phyloP scores from a whole-genome alignment of 1,140 invertebrate genomes.

The Platyura marginata region DNA sequence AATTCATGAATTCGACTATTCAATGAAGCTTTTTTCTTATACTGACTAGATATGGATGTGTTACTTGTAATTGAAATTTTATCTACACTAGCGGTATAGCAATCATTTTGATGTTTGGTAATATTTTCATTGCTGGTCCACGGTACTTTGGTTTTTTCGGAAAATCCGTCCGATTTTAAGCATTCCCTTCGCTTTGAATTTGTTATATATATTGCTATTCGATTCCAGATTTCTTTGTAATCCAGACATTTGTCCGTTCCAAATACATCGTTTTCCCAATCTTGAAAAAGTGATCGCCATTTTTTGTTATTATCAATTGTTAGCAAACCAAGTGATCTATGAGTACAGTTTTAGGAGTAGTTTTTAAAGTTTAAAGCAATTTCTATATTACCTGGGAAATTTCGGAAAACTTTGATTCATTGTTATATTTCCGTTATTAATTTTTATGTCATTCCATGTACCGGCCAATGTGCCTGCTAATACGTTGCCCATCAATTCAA shows the following conservation, averaged over 20 bases:
- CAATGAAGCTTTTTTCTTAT: background rate
- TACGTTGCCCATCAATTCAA: slow-evolving; percentile 17
- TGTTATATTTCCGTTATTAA: slow-evolving; percentile 50
- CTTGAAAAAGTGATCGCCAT: slow-evolving; percentile 15
- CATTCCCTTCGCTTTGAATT: slow-evolving; percentile 23
- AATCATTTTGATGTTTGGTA: background rate
- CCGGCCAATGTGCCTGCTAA: slow-evolving; percentile 42
- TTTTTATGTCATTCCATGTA: slow-evolving; percentile 66
- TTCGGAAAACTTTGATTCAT: slow-evolving; percentile 39
- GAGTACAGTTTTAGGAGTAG: slow-evolving; percentile 1
- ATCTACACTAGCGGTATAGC: background rate
- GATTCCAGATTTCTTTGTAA: slow-evolving; percentile 15
- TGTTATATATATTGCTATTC: slow-evolving; percentile 39
- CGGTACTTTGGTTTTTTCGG: background rate
- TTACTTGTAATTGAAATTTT: background rate
- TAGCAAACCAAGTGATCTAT: slow-evolving; percentile 12
- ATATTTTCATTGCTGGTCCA: background rate
- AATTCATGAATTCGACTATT: background rate
- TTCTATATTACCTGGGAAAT: slow-evolving; percentile 34
- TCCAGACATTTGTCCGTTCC: slow-evolving; percentile 5
- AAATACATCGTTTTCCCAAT: slow-evolving; percentile 19
- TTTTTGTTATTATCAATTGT: slow-evolving; percentile 17
- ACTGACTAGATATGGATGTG: background rate
- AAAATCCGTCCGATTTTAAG: background rate
- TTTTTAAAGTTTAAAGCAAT: background rate